These are phyloP conservation scores for Bubo blakistoni DNA, from an alignment of 2,113 vertebrate genomes.

Conservation along the genomic window DNA sequence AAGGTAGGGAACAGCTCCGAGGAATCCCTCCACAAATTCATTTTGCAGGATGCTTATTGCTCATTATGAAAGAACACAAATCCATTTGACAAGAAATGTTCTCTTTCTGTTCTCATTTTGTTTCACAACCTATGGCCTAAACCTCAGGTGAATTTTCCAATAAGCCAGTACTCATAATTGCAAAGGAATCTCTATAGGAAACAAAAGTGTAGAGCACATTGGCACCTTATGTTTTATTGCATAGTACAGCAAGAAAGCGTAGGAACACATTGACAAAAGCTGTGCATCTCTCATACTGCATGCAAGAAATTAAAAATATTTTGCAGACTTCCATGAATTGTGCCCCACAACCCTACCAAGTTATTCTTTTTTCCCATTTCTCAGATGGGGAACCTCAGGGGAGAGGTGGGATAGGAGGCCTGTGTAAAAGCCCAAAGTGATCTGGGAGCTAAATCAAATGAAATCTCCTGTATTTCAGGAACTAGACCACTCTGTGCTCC, in stretches of 20 bases:
- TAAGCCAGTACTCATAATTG: not conserved
- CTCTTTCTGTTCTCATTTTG: conserved; percentile 14
- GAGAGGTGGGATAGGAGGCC: not conserved
- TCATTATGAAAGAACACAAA: conserved; percentile 35
- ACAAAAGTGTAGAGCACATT: not conserved
- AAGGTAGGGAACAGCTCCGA: not conserved
- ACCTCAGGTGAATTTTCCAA: conserved; percentile 37
- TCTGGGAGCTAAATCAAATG: not conserved
- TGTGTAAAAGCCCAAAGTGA: not conserved
- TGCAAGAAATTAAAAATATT: not conserved
- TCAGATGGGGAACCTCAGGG: not conserved
- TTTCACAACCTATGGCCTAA: conserved; percentile 20
- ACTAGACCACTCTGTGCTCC: not conserved
- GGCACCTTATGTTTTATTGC: not conserved
- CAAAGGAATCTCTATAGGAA: not conserved
- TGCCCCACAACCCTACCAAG: not conserved
- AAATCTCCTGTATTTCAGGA: not conserved
- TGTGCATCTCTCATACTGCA: not conserved
- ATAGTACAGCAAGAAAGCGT: not conserved
- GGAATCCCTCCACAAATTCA: conserved; percentile 8
- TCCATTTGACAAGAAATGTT: conserved; percentile 1
- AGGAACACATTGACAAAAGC: not conserved
- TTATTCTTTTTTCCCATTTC: not conserved
- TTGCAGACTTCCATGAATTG: not conserved
- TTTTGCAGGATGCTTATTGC: conserved; percentile 45